Evolutionary conservation across 2,113 vertebrate species (phyloP).

Genomic region (Brienomyrus longianalis): DNA sequence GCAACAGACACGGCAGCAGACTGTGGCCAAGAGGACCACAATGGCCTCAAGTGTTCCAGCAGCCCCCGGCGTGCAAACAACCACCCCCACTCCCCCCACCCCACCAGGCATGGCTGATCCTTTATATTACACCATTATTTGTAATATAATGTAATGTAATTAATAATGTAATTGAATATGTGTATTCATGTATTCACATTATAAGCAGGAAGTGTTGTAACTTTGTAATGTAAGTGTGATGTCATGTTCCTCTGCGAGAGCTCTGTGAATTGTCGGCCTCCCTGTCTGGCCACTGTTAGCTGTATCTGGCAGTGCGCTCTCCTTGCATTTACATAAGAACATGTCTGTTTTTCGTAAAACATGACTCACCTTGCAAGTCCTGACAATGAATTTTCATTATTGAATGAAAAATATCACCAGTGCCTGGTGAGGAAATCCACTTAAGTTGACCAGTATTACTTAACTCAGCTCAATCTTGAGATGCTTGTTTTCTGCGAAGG

Average conservation of each 20-base stretch:
- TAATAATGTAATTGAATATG: background rate
- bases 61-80: too few relatives aligned
- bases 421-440: background rate
- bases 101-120: too few relatives aligned
- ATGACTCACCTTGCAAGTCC: background rate
- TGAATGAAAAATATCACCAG: background rate
- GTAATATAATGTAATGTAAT: background rate
- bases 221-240: background rate
- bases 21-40: too few relatives aligned
- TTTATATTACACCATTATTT: background rate
- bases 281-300: background rate
- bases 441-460: background rate
- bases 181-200: background rate
- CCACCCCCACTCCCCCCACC: too few relatives aligned
- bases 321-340: background rate
- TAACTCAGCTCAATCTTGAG: background rate
- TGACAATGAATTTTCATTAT: background rate
- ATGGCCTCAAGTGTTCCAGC: too few relatives aligned
- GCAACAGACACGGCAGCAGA: too few relatives aligned
- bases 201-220: too few relatives aligned
- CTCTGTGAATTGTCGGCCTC: background rate
- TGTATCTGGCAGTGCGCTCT: background rate
- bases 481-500: background rate
- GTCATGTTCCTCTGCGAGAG: background rate
- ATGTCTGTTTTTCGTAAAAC: background rate